phyloP scores from a whole-genome alignment of 2,797 vertebrate genomes.

The Hippocampus kuda region DNA sequence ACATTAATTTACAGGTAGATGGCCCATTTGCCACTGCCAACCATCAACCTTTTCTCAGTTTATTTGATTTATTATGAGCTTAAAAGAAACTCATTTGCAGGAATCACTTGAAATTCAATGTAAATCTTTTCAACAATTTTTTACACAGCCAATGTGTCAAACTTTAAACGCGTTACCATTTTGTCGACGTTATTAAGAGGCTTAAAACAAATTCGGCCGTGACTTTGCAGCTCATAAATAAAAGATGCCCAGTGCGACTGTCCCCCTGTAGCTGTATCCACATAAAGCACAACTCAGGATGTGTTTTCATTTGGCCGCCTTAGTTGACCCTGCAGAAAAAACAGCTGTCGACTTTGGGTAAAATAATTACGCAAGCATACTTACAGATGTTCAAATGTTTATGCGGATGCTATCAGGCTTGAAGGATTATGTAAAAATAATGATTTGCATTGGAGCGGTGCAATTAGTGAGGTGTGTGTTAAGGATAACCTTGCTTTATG shows the following conservation, averaged over 20 bases:
- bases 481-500: neutral
- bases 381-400: slow-evolving; percentile 5
- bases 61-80: neutral
- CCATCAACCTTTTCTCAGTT: no score
- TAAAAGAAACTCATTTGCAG: neutral
- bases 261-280: neutral
- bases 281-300: neutral
- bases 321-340: neutral
- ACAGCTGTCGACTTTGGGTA: neutral
- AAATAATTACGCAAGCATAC: neutral
- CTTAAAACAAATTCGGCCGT: neutral
- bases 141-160: neutral
- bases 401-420: slow-evolving; percentile 1
- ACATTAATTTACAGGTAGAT: neutral
- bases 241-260: neutral
- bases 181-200: neutral
- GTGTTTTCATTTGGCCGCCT: neutral
- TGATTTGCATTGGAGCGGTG: neutral
- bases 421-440: slow-evolving; percentile 1
- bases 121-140: neutral
- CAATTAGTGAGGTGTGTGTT: neutral
- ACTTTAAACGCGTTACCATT: neutral
- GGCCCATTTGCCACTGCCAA: no score
- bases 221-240: slow-evolving; percentile 4
- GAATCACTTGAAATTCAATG: no score